Evolutionary conservation across 2,888 invertebrate species (phyloP), one percentile per base, ranked within the genome.

Genomic region (Hermodice carunculata): DNA sequence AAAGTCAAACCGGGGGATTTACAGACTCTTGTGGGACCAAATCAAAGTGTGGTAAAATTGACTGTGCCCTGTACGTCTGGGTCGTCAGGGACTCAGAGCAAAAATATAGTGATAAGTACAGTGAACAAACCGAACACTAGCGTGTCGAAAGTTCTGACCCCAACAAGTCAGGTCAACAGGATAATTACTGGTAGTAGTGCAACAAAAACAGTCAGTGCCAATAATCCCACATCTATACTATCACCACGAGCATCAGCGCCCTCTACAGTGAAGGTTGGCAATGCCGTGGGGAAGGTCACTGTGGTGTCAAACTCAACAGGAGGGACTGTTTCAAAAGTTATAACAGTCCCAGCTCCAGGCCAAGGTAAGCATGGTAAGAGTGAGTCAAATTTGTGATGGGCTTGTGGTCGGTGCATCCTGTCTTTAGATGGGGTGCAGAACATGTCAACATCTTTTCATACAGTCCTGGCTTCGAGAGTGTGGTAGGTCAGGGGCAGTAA

Each of bases 91-190:
- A 34, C 57, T 14, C 44, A 43, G 43, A 57, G 46, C 32, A 79
- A 78, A 71, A 81, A 79, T 64, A 77, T 81, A 59, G 76, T 81
- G 19, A 79, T 79, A 61, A 80, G 77, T 75, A 71, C 80, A 66
- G 67, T 81, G 40, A 79, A 75, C 58, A 82, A 80, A 71, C 61
- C 72, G 14, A 79, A 77, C 64, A 78, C 76, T 31, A 76, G 77
- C 29, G 70, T 77, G 17, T 77, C 80, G 31, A 78, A 80, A 67
- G 77, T 78, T 26, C 68, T 81, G n/a, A 72, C 79, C 3, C 74
- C 74, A 8, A 67, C 61, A 11, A 59, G 62, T 52, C 73, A 74
- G 43, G 58, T 54, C 11, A 65, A 68, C 6, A 75, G 64, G 52
- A 44, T 63, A 17, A 22, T 61, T 32, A 24, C 66, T 67, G 46